These are phyloP conservation scores for Alaudala cheleensis DNA, from an alignment of 2,113 vertebrate genomes.

Conservation along the genomic window DNA sequence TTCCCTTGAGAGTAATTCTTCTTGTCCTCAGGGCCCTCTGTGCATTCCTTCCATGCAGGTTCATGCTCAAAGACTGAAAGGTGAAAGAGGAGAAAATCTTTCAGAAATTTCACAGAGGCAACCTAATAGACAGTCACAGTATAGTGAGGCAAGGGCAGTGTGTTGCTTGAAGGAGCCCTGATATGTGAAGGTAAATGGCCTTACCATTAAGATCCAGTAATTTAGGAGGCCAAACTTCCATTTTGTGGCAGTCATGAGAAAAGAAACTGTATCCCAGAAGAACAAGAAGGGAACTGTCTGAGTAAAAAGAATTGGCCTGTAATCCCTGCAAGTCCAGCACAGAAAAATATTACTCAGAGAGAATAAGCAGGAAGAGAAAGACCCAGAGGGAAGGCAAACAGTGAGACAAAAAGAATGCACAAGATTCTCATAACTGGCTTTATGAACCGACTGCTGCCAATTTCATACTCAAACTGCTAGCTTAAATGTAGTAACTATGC, in stretches of 20 bases:
- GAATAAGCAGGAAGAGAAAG: not conserved
- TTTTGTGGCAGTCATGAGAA: not conserved
- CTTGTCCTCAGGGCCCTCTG: not conserved
- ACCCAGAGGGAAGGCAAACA: not conserved
- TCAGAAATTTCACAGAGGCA: constrained; percentile 40
- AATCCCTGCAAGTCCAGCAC: not conserved
- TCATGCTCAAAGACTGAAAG: constrained; percentile 49
- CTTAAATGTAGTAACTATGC: not conserved
- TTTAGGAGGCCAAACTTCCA: constrained; percentile 33
- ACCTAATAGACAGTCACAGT: constrained; percentile 39
- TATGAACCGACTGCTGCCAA: not conserved
- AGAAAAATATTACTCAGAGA: not conserved
- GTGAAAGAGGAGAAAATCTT: constrained; percentile 45
- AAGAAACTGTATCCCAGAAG: constrained; percentile 4
- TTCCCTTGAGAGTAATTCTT: not conserved
- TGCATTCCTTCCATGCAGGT: not conserved
- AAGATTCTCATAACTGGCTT: not conserved
- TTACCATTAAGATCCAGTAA: not conserved
- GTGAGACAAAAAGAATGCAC: not conserved
- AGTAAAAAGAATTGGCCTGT: not conserved
- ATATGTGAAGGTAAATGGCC: not conserved
- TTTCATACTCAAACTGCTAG: not conserved
- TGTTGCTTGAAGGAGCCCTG: not conserved
- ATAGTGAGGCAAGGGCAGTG: not conserved
- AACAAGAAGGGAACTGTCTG: not conserved